Conservation (phyloP, 1,140 invertebrate genomes). For the Drosophila bocki region DNA sequence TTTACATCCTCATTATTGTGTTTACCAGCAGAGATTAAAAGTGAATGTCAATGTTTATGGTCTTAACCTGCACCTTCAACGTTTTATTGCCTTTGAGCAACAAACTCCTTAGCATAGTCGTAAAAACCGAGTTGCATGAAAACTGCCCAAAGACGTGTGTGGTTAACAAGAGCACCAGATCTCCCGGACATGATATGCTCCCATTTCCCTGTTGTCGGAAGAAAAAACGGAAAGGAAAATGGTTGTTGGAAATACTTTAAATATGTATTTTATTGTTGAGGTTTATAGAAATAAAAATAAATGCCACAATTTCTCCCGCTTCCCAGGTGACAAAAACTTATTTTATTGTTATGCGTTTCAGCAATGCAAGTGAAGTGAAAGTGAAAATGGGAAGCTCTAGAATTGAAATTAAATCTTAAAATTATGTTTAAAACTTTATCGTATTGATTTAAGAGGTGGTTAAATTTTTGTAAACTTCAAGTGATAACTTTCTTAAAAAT, state of each 20-base stretch:
- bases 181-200: constrained; percentile 40
- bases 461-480: too few relatives aligned
- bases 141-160: background rate
- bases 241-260: constrained; percentile 22
- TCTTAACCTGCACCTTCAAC: background rate
- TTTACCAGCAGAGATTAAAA: background rate
- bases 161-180: constrained; percentile 30
- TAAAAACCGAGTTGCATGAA: constrained; percentile 3
- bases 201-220: constrained; percentile 29
- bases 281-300: constrained; percentile 12
- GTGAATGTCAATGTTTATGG: constrained; percentile 17
- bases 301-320: constrained; percentile 1
- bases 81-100: background rate
- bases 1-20: background rate
- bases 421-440: background rate
- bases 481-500: background rate
- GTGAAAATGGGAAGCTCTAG: background rate
- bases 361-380: too few relatives aligned
- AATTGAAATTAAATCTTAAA: background rate
- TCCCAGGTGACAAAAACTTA: background rate
- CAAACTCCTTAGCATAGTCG: constrained; percentile 35
- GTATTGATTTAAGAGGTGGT: too few relatives aligned
- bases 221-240: constrained; percentile 16
- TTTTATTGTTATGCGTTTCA: constrained; percentile 1
- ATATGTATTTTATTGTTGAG: constrained; percentile 19